Evolutionary conservation across 1,140 invertebrate species (phyloP).

Genomic region (Cylas formicarius): DNA sequence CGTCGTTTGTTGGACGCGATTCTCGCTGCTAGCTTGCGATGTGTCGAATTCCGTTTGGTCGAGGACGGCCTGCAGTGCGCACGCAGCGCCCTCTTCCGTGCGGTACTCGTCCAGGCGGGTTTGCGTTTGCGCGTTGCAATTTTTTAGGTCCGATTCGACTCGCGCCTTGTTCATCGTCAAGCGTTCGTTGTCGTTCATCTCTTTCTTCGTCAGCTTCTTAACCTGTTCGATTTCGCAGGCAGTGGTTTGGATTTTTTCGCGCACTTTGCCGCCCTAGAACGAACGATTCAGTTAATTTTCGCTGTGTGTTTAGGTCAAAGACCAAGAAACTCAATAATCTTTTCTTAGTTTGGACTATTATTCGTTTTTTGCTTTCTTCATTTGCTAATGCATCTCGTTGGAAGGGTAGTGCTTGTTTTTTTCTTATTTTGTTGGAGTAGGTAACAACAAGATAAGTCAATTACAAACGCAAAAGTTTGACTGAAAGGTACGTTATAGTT

Average conservation of each 20-base stretch:
- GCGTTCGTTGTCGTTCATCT: conserved; percentile 59
- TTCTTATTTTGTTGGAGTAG: too few species aligned
- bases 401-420: too few species aligned
- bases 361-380: too few species aligned
- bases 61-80: conserved; percentile 22
- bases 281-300: neutral
- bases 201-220: conserved; percentile 51
- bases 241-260: conserved; percentile 26
- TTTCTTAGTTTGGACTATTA: conserved; percentile 7
- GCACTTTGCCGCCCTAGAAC: conserved; percentile 7
- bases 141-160: conserved; percentile 48
- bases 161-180: conserved; percentile 53
- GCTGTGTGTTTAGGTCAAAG: neutral
- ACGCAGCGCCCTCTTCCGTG: conserved; percentile 19
- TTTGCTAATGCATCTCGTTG: too few species aligned
- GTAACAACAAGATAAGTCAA: too few species aligned
- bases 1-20: conserved; percentile 28
- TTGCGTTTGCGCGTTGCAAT: conserved; percentile 22
- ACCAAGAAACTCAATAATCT: neutral
- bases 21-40: conserved; percentile 33
- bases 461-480: too few species aligned
- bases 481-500: too few species aligned
- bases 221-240: conserved; percentile 44
- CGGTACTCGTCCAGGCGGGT: conserved; percentile 25
- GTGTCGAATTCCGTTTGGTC: conserved; percentile 54